Base-by-base conservation (phyloP, 2,888 invertebrate genomes). In the Coelopa pilipes region DNA sequence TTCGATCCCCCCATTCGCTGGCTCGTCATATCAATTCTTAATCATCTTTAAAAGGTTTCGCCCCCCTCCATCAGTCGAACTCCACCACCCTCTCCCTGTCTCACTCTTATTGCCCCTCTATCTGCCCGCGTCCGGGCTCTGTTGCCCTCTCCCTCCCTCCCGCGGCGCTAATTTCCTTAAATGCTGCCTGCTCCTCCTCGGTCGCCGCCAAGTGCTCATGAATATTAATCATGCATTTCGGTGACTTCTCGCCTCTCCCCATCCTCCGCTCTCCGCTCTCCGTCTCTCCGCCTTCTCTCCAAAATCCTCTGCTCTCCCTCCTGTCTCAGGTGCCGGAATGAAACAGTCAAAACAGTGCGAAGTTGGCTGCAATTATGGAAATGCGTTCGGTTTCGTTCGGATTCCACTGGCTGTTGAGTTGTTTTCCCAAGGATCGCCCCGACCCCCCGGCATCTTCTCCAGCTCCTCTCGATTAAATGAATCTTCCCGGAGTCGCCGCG, bases 321-420 rank as follows among this genome's bases (percentile, higher is more conserved):
- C 5, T 34, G 19, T 15, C 49, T 63, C n/a, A 34, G 70, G 63
- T 63, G 70, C 50, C 49, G 62, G 53, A 70, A 53, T 62, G 50
- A 70, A 50, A 57, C 24, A 62, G 66, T 66, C 66, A 66, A 66
- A 66, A 66, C 21, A 66, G 66, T 50, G 66, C n/a, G 66, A 66
- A 49, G 70, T 76, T 75, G 57, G 70, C 66, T 63, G 75, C 72
- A 77, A 77, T 77, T 75, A 76, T 76, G 75, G 68, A 74, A 77
- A 77, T 77, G 74, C 59, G 70, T 53, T 53, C 10, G 10, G 53
- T 53, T 53, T 53, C n/a, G 53, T 53, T n/a, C n/a, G 13, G 13
- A 53, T 49, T 49, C 13, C 13, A 49, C 13, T 49, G 53, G 15
- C 53, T 3, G 10, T 11, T 11, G 53, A 53, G 3, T 53, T 53